Percentiles rank a stretch among this genome's conserved stretches.
These are phyloP conservation scores for Arbacia lixula DNA, from an alignment of 53 echinoderm and acorn worm species.

Conservation along the genomic window DNA sequence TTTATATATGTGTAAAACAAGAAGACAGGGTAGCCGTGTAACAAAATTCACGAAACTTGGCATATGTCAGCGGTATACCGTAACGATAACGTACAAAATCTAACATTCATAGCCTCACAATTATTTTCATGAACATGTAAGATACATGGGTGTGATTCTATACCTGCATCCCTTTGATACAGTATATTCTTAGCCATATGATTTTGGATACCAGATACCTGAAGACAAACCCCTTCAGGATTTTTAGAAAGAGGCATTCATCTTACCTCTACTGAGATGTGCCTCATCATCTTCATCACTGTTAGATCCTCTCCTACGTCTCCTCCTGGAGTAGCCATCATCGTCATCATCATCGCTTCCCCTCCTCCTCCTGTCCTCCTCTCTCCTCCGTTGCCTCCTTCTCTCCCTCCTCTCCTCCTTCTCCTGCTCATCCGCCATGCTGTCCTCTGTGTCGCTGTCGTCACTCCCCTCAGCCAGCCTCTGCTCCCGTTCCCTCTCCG, in stretches of 20 bases:
- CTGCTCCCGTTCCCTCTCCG: conserved; percentile 41
- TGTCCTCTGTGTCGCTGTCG: conserved; percentile 38
- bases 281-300: conserved; percentile 32
- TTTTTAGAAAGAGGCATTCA: neutral
- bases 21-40: no score
- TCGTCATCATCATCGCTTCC: conserved; percentile 46
- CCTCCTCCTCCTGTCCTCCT: conserved; percentile 32
- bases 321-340: conserved; percentile 54
- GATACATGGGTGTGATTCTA: no score
- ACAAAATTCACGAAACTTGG: no score
- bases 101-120: no score
- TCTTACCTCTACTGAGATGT: conserved; percentile 5
- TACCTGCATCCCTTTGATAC: no score
- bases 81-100: no score
- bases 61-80: no score
- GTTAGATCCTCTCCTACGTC: conserved; percentile 28
- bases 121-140: no score
- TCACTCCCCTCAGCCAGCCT: neutral
- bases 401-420: conserved; percentile 12
- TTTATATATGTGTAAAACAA: neutral
- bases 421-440: conserved; percentile 29
- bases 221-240: neutral
- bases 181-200: no score
- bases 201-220: neutral
- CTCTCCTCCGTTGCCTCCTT: neutral